A percentile compares a stretch with the other conserved stretches of the same genome.
These are phyloP conservation scores for Agrotis exclamationis DNA, from an alignment of 2,888 invertebrate species.

Conservation along the genomic window DNA sequence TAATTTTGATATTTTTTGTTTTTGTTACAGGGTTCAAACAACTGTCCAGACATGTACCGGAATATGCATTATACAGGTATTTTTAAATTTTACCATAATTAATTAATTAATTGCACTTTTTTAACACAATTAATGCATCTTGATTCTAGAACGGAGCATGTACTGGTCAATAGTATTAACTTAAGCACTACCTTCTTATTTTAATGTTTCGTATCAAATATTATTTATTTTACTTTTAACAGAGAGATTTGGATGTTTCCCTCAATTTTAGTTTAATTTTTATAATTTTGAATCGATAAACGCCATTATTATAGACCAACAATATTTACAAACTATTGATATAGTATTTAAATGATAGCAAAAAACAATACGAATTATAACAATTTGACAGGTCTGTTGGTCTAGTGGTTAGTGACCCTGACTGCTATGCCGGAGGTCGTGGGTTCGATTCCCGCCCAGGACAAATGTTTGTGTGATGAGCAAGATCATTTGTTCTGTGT, in stretches of 20 bases:
- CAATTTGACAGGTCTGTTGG: too few relatives aligned
- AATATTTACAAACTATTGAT: too few relatives aligned
- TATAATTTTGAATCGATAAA: too few relatives aligned
- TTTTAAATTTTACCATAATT: not conserved
- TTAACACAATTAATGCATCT: slow-evolving; percentile 45
- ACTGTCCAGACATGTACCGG: slow-evolving; percentile 97
- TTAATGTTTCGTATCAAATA: slow-evolving; percentile 46
- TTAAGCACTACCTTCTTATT: slow-evolving; percentile 5
- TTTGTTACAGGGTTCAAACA: slow-evolving; percentile 86
- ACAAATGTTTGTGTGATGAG: too few relatives aligned
- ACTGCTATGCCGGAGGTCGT: too few relatives aligned
- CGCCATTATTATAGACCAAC: too few relatives aligned
- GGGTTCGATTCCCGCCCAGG: too few relatives aligned
- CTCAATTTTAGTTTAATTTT: slow-evolving; percentile 4
- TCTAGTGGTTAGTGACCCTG: too few relatives aligned
- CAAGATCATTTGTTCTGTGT: too few relatives aligned
- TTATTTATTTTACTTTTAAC: not conserved
- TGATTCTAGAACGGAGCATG: slow-evolving; percentile 58
- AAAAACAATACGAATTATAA: too few relatives aligned
- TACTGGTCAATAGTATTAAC: slow-evolving; percentile 1
- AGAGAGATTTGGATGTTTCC: slow-evolving; percentile 2
- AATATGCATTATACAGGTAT: slow-evolving; percentile 97
- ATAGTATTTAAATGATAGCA: too few relatives aligned
- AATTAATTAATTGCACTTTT: slow-evolving; percentile 23
- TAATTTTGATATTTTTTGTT: slow-evolving; percentile 48